Conservation (phyloP, 1,140 invertebrate genomes). For the Colletes gigas region DNA sequence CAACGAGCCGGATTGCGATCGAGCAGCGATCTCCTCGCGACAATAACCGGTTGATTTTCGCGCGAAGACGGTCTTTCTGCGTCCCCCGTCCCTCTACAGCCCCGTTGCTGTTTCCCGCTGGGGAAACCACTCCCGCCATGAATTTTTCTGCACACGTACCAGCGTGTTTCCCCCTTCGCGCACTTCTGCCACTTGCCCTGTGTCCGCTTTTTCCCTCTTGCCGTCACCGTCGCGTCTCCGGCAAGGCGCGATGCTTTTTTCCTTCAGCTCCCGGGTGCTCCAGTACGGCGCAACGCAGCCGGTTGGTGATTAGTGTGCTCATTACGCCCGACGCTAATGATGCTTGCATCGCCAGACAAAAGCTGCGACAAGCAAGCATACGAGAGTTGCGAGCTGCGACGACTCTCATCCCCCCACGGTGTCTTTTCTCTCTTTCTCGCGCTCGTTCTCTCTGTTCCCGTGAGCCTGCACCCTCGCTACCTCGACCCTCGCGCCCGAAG, state of each 20-base stretch:
- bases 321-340: conserved; percentile 78
- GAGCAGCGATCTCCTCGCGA: not conserved
- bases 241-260: conserved; percentile 52
- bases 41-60: conserved; percentile 5
- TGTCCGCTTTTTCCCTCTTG: conserved; percentile 57
- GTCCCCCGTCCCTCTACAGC: conserved; percentile 6
- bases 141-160: conserved; percentile 36
- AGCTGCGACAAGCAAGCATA: conserved; percentile 65
- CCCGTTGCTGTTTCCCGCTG: conserved; percentile 32
- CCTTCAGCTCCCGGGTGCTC: conserved; percentile 51
- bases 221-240: conserved; percentile 53
- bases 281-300: conserved; percentile 58
- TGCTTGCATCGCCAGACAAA: conserved; percentile 75
- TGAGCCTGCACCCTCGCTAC: not conserved
- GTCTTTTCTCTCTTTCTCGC: not conserved
- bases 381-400: conserved; percentile 46
- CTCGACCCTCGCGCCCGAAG: not conserved
- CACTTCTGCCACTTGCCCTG: conserved; percentile 62
- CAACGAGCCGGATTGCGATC: not conserved
- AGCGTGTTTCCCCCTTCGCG: conserved; percentile 37
- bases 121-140: conserved; percentile 32
- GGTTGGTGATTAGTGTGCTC: conserved; percentile 79
- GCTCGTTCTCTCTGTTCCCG: not conserved
- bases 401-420: conserved; percentile 8
- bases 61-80: no score